Evolutionary conservation across 2,113 vertebrate genomes (phyloP).

Genomic region (Anoura caudifer): DNA sequence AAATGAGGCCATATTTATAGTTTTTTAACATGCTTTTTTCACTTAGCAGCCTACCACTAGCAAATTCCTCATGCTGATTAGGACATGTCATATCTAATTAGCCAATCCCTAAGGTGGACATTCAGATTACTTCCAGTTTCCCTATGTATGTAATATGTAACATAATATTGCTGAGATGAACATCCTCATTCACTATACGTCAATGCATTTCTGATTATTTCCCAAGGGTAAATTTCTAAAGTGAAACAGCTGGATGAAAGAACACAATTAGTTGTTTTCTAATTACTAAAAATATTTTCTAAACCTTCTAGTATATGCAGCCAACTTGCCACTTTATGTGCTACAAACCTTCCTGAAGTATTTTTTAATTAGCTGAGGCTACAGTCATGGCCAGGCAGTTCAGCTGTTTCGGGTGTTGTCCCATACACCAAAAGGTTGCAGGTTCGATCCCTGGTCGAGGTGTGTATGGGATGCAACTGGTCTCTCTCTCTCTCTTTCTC

Average conservation of each 20-base stretch:
- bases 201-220: background rate
- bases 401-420: too few species aligned
- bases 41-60: background rate
- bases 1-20: background rate
- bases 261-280: background rate
- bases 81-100: background rate
- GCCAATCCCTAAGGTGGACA: background rate
- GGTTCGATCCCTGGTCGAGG: too few species aligned
- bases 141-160: background rate
- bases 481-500: too few species aligned
- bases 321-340: background rate
- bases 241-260: slow-evolving; percentile 12
- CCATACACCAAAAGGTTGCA: too few species aligned
- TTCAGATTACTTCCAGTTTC: background rate
- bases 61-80: background rate
- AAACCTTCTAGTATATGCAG: background rate
- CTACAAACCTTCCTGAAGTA: background rate
- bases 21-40: background rate
- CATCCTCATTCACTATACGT: background rate
- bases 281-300: background rate
- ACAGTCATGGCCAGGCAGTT: background rate
- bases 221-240: slow-evolving; percentile 21
- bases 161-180: background rate
- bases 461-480: too few species aligned
- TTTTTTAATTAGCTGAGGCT: slow-evolving; percentile 33